These are phyloP conservation scores for Nemotelus nigrinus DNA, from an alignment of 2,888 invertebrate species.

Conservation along the genomic window DNA sequence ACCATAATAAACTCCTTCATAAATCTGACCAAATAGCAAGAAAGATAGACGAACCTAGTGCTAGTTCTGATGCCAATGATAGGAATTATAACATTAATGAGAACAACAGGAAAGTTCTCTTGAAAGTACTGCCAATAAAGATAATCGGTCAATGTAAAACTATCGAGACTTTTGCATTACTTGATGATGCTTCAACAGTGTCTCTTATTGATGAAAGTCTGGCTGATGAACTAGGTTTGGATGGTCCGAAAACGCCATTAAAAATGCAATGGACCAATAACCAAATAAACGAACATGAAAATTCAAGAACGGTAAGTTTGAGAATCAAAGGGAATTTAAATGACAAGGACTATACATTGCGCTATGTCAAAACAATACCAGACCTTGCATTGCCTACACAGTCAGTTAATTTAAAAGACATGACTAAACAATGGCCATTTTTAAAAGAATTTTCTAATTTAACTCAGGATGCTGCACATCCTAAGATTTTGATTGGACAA, in stretches of 20 bases:
- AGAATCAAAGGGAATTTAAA: not conserved
- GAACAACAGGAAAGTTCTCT: not conserved
- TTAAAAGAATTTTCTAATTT: too few relatives aligned
- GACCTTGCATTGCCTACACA: too few relatives aligned
- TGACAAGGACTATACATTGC: too few relatives aligned
- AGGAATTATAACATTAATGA: not conserved
- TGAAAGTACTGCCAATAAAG: not conserved
- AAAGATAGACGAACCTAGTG: too few relatives aligned
- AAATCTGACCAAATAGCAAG: too few relatives aligned
- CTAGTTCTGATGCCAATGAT: not conserved
- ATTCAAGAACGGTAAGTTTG: not conserved
- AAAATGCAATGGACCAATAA: not conserved
- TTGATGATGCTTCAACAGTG: slow-evolving; percentile 1
- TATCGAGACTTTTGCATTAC: not conserved
- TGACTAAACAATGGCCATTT: too few relatives aligned
- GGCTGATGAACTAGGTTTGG: not conserved
- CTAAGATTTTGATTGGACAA: too few relatives aligned
- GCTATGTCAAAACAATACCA: too few relatives aligned
- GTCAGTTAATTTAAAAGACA: too few relatives aligned
- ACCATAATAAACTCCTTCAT: too few relatives aligned
- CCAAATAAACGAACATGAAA: not conserved
- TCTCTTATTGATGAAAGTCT: not conserved
- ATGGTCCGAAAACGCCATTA: not conserved
- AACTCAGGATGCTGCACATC: too few relatives aligned
- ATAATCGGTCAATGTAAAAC: not conserved